Conservation (phyloP, 2,113 vertebrate species). For the Brienomyrus brachyistius region DNA sequence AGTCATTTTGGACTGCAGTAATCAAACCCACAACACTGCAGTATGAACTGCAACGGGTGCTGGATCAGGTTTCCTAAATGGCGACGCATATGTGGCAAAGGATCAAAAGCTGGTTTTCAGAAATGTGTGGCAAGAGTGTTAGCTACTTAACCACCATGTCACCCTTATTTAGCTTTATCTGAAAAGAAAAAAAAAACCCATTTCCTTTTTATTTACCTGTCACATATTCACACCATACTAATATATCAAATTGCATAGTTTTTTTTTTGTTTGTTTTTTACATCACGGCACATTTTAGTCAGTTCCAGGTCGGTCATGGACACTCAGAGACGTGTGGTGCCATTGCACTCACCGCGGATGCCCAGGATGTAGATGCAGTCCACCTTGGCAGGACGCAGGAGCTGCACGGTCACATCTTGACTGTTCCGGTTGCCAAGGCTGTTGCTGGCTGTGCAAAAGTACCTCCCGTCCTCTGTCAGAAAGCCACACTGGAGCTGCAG, state of each 20-base stretch:
- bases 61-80: neutral
- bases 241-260: neutral
- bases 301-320: neutral
- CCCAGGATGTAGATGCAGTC: constrained; percentile 45
- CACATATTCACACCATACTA: neutral
- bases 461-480: constrained; percentile 25
- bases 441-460: constrained; percentile 49
- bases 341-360: constrained; percentile 38
- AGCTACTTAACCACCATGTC: neutral
- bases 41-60: neutral
- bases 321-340: neutral
- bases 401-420: constrained; percentile 33
- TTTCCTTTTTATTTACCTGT: neutral
- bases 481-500: constrained; percentile 43
- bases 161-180: neutral
- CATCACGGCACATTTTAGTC: neutral
- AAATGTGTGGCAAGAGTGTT: neutral
- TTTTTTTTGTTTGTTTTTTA: neutral
- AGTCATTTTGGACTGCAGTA: neutral
- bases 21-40: neutral
- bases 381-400: constrained; percentile 34
- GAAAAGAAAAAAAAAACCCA: neutral
- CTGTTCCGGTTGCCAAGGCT: constrained; percentile 40
- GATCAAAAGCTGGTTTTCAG: neutral
- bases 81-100: neutral